Evolutionary conservation across 2,888 invertebrate species (phyloP), one percentile per base, ranked within the genome.

Genomic region (Ectobius pallidus): DNA sequence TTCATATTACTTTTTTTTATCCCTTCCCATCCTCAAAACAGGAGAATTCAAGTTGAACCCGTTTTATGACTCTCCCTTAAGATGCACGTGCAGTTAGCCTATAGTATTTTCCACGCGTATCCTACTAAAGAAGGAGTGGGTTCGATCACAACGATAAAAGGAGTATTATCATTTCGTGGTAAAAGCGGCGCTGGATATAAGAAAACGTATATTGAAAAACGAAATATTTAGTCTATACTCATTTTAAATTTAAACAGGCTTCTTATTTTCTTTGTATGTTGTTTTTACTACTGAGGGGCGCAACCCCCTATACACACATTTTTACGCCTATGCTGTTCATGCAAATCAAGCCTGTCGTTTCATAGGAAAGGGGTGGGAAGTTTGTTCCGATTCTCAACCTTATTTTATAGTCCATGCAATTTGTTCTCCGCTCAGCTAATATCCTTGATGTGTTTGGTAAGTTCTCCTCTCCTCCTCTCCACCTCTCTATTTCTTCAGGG

Each of bases 381-480:
- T n/a, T 20, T 7, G 65, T 16, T 65, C 18, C 65, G 30, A 61
- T 61, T 61, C 32, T 20, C 32, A 61, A 44, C 65, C 44, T 71
- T 73, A 75, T 75, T 75, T 75, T 75, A 75, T 73, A 70, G 75
- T 73, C 73, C 73, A 71, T 73, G 74, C 74, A 76, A 75, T 76
- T 76, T 73, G 74, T 76, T 76, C 76, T 70, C 69, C 73, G 63
- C 61, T 42, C 61, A 71, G 72, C 75, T 76, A 76, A 76, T 76
- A 75, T 76, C 76, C 76, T 69, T 75, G 74, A 76, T 75, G 76
- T 72, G 74, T 76, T 74, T 71, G 73, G 72, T 70, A 72, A 76
- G 49, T 49, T 55, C 65, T 30, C 20, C 25, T 7, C 52, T 25
- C 55, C 3, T 0, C 34, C 30, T 46, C 67, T 25, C n/a, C 49